These are phyloP conservation scores for Rousettus madagascariensis DNA, from an alignment of 2,797 vertebrate genomes.

Conservation along the genomic window DNA sequence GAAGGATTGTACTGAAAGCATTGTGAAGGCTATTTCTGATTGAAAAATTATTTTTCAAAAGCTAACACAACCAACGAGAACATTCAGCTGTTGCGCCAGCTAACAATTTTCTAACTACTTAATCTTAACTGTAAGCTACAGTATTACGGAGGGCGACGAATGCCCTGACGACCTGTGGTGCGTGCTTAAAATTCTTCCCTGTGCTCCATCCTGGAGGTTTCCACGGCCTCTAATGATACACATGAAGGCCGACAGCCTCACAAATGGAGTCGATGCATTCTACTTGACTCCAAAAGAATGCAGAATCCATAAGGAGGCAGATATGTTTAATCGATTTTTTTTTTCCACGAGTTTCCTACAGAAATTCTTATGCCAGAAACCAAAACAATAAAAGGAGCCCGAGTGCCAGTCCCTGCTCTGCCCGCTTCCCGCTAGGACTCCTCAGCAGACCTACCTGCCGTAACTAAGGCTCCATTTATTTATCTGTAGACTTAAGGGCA, in stretches of 20 bases:
- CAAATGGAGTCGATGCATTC: neutral
- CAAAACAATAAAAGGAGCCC: slow-evolving; percentile 37
- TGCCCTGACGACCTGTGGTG: neutral
- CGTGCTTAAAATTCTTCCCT: neutral
- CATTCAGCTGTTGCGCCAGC: neutral
- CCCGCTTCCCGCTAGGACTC: neutral
- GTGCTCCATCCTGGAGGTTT: neutral
- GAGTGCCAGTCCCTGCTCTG: neutral
- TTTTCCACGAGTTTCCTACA: neutral
- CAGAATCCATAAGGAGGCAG: slow-evolving; percentile 16
- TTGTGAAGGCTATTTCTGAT: neutral
- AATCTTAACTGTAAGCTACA: neutral
- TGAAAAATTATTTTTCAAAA: slow-evolving; percentile 22
- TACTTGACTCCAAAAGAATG: slow-evolving; percentile 40
- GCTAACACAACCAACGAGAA: slow-evolving; percentile 29
- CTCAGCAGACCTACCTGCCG: neutral
- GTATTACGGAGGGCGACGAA: neutral
- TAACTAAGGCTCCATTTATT: neutral
- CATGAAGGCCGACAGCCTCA: neutral
- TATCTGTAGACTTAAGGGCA: neutral
- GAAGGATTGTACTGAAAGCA: neutral
- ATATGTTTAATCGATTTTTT: neutral
- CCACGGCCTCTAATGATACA: neutral
- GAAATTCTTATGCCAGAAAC: slow-evolving; percentile 26
- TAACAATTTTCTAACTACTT: neutral